Conservation (phyloP, 1,140 invertebrate genomes). For the Tribolium madens region DNA sequence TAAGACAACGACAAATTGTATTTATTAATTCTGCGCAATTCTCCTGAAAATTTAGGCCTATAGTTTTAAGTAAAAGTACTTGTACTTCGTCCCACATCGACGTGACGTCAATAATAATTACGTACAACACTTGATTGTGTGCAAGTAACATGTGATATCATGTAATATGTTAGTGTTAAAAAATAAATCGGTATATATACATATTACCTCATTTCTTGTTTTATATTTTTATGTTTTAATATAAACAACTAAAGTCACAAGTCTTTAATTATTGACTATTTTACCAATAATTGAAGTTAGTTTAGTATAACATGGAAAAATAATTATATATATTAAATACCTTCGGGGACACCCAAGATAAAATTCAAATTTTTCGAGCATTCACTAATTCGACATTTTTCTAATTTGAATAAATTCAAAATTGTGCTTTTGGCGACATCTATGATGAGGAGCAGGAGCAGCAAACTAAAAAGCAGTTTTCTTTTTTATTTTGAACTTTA, state of each 20-base stretch:
- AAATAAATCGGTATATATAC: constrained; percentile 67
- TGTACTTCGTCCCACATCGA: constrained; percentile 65
- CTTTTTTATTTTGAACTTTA: background rate
- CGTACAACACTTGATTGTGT: constrained; percentile 66
- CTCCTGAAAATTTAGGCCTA: constrained; percentile 42
- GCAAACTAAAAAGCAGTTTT: no score
- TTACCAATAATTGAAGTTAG: constrained; percentile 4
- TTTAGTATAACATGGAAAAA: background rate
- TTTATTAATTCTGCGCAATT: constrained; percentile 26
- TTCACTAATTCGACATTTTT: background rate
- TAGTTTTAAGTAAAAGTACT: constrained; percentile 55
- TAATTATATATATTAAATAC: background rate
- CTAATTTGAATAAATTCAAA: background rate
- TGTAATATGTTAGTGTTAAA: constrained; percentile 67
- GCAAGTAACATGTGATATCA: constrained; percentile 67
- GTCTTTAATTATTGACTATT: constrained; percentile 23
- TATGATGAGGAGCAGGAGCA: background rate
- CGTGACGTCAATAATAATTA: constrained; percentile 66
- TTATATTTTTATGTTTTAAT: constrained; percentile 65
- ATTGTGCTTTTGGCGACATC: background rate
- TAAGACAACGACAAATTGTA: constrained; percentile 37
- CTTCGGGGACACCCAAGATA: background rate
- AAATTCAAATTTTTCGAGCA: background rate
- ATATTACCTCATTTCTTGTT: constrained; percentile 65
- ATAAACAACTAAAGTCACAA: constrained; percentile 54